Evolutionary conservation across 1,140 invertebrate species (phyloP), one percentile per base, ranked within the genome.

Genomic region (Danaus melanippus): DNA sequence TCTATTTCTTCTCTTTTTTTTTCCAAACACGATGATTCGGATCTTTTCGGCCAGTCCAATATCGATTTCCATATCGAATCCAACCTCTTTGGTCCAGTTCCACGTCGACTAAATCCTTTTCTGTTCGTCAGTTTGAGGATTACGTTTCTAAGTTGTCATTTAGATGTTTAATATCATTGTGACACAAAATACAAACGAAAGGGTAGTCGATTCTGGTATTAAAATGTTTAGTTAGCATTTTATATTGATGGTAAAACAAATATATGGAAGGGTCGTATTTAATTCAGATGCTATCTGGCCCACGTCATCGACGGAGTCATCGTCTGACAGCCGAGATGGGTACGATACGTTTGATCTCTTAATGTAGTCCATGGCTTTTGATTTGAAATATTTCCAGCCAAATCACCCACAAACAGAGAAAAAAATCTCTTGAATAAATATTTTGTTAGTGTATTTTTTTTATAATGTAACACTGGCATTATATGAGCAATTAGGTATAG

Each of bases 11-110:
- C 62, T 32, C 21, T 65, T 64, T 65, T 58, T 52, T 58, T 53
- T 55, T 62, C 50, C 53, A 53, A 62, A 53, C 60, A 60, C 60
- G 58, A 69, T 71, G 69, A 71, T 59, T 71, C 64, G 58, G 53
- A 39, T 57, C 53, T 71, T 67, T 58, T 58, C 66, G 57, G 53
- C 44, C 66, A 61, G 58, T 69, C 68, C 67, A 66, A 67, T 72
- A 69, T 72, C 62, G 62, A 69, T 69, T 67, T 72, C 67, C 64
- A 69, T 71, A 66, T 64, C 52, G 49, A 61, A 53, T 65, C 50
- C 4, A 32, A 32, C 21, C 21, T 32, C 21, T 5, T 50, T 15
- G 41, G 56, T 41, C 45, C 49, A 17, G 43, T 49, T 63, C 63
- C 50, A 60, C 63, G 67, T 57, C 62, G 60, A 56, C 42, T 64